Conservation (phyloP, 2,113 vertebrate genomes). For the Hemicordylus capensis region DNA sequence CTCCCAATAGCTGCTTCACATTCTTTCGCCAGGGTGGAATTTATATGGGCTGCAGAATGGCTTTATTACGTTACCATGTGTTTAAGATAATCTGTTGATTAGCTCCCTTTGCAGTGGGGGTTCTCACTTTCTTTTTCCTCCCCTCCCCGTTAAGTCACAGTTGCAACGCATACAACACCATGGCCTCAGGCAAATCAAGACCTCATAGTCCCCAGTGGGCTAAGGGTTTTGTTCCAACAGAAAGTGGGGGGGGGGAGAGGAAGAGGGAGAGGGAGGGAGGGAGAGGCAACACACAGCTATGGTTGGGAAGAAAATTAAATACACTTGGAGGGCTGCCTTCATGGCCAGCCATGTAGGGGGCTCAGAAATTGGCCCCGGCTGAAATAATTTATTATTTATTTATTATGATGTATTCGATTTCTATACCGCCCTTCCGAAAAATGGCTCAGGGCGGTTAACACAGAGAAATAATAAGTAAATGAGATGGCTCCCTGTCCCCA, state of each 20-base stretch:
- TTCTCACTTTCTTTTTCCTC: background rate
- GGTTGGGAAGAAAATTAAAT: constrained; percentile 27
- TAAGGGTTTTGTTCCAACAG: constrained; percentile 45
- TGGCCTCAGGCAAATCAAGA: constrained; percentile 54
- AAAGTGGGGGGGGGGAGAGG: background rate
- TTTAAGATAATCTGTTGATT: constrained; percentile 48
- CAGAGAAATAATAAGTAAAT: too few relatives aligned
- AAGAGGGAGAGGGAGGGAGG: constrained; percentile 33
- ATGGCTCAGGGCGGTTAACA: too few relatives aligned
- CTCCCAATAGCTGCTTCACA: constrained; percentile 66
- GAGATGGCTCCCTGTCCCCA: too few relatives aligned
- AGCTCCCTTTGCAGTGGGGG: constrained; percentile 7
- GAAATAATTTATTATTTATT: too few relatives aligned
- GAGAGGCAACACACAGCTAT: background rate
- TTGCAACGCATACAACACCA: constrained; percentile 14
- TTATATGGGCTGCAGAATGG: constrained; percentile 55
- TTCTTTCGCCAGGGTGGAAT: constrained; percentile 65
- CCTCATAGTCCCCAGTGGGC: constrained; percentile 32
- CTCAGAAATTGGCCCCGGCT: background rate
- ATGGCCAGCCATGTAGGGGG: constrained; percentile 8
- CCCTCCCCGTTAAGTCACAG: background rate
- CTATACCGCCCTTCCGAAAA: too few relatives aligned
- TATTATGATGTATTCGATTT: too few relatives aligned
- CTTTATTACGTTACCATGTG: constrained; percentile 54
- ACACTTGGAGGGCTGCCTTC: constrained; percentile 27